These are phyloP conservation scores for Gymnocephalus cernua DNA, from an alignment of 2,113 vertebrate species.

Conservation along the genomic window DNA sequence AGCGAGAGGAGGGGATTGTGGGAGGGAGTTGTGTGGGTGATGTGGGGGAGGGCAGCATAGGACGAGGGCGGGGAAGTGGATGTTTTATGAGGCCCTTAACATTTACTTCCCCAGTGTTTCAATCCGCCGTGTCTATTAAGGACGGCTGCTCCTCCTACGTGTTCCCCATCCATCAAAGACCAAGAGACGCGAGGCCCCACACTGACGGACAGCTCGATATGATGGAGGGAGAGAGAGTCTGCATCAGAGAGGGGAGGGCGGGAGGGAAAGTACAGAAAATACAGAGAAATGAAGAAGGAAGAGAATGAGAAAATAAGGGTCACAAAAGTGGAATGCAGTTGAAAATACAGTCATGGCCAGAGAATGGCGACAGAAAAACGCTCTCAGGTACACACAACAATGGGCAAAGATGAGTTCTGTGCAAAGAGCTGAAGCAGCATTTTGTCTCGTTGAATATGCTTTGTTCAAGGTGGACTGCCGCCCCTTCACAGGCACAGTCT, in stretches of 20 bases:
- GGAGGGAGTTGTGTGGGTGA: constrained; percentile 60
- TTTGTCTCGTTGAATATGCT: constrained; percentile 39
- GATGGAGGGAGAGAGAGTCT: constrained; percentile 65
- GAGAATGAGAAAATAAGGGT: constrained; percentile 12
- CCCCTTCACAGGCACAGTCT: constrained; percentile 22
- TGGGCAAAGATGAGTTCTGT: constrained; percentile 25
- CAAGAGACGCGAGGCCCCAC: constrained; percentile 58
- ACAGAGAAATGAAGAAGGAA: constrained; percentile 15
- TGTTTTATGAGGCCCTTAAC: constrained; percentile 88
- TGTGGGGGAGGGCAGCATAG: constrained; percentile 58
- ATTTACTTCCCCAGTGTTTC: constrained; percentile 86
- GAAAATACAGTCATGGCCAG: constrained; percentile 12
- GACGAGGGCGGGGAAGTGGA: constrained; percentile 75
- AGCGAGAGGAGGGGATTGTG: constrained; percentile 41
- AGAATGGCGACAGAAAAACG: constrained; percentile 27
- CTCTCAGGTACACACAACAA: constrained; percentile 57
- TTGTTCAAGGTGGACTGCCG: constrained; percentile 57
- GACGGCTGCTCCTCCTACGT: constrained; percentile 82
- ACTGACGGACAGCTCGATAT: constrained; percentile 77
- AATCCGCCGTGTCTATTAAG: constrained; percentile 86
- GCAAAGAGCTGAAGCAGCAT: constrained; percentile 67
- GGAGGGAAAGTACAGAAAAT: constrained; percentile 49
- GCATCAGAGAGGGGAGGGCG: constrained; percentile 28
- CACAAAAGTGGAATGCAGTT: constrained; percentile 3
- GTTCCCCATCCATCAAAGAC: constrained; percentile 84